phyloP scores from a whole-genome alignment of 2,888 invertebrate genomes.

The Acanthosepion pharaonis region DNA sequence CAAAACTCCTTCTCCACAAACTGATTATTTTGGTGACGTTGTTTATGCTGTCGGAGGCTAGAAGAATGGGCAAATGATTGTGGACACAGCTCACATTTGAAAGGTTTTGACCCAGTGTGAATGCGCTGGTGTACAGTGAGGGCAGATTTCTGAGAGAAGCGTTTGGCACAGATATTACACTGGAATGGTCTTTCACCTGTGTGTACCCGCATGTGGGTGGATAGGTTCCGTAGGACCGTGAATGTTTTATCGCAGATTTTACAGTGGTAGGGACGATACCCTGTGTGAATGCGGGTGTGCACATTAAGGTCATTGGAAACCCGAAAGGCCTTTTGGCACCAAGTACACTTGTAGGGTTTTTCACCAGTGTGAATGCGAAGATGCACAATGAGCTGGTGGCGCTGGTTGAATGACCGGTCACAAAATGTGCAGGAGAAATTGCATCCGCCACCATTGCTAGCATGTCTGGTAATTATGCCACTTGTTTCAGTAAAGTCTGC shows the following conservation, averaged over 20 bases:
- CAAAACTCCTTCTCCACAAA: neutral
- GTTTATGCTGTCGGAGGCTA: conserved; percentile 2
- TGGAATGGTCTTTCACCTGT: conserved; percentile 25
- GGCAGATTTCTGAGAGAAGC: conserved; percentile 36
- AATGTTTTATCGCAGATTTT: conserved; percentile 33
- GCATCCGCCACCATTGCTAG: neutral
- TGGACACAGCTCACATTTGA: neutral
- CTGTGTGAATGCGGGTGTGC: conserved; percentile 35
- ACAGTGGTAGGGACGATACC: neutral
- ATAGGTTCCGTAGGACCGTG: neutral
- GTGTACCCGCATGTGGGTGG: conserved; percentile 36
- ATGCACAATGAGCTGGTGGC: neutral
- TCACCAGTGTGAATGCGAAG: conserved; percentile 33
- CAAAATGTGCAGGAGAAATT: conserved; percentile 33
- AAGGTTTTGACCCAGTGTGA: conserved; percentile 1
- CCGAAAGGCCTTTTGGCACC: conserved; percentile 35
- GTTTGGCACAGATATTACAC: conserved; percentile 34
- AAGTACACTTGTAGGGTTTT: conserved; percentile 25
- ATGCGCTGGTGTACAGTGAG: conserved; percentile 24
- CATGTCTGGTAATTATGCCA: neutral
- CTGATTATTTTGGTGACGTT: neutral
- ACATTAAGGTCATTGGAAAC: conserved; percentile 34
- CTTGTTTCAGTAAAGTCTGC: neutral
- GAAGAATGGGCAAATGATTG: conserved; percentile 35
- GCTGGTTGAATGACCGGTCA: neutral